Percentiles rank a stretch among this genome's conserved stretches.
These are phyloP conservation scores for Hephaestus fuliginosus DNA, from an alignment of 2,797 vertebrate genomes.

Conservation along the genomic window DNA sequence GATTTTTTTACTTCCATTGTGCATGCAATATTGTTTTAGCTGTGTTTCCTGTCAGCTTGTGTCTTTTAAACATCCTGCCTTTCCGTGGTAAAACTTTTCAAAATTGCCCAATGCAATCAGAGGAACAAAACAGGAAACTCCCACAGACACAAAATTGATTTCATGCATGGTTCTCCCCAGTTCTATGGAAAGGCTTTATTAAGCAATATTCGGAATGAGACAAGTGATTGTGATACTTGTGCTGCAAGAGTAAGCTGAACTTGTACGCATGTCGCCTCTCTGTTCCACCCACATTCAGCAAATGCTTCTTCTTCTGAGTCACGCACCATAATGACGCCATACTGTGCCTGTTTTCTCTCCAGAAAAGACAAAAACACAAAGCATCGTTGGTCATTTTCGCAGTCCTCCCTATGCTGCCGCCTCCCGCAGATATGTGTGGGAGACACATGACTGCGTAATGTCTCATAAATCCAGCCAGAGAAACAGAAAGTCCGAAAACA, in stretches of 20 bases:
- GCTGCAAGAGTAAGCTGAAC: constrained; percentile 41
- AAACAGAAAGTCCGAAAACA: constrained; percentile 30
- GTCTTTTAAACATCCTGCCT: constrained; percentile 32
- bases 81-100: constrained; percentile 24
- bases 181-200: constrained; percentile 40
- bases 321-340: constrained; percentile 62
- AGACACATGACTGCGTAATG: constrained; percentile 28
- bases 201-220: constrained; percentile 52
- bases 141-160: constrained; percentile 42
- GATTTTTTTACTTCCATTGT: constrained; percentile 14
- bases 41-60: constrained; percentile 27
- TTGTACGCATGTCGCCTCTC: constrained; percentile 47
- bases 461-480: constrained; percentile 43
- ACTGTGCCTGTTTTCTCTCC: constrained; percentile 43
- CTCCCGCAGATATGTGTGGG: constrained; percentile 48
- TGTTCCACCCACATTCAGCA: constrained; percentile 69
- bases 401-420: constrained; percentile 13
- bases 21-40: constrained; percentile 18
- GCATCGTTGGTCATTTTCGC: constrained; percentile 39
- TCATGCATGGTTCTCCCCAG: constrained; percentile 20
- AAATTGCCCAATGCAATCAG: constrained; percentile 22
- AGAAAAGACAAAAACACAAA: constrained; percentile 43
- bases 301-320: constrained; percentile 72
- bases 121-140: constrained; percentile 57
- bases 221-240: constrained; percentile 50